Base-by-base conservation (phyloP, 2,888 invertebrate species). In the Agrilus biguttatus region DNA sequence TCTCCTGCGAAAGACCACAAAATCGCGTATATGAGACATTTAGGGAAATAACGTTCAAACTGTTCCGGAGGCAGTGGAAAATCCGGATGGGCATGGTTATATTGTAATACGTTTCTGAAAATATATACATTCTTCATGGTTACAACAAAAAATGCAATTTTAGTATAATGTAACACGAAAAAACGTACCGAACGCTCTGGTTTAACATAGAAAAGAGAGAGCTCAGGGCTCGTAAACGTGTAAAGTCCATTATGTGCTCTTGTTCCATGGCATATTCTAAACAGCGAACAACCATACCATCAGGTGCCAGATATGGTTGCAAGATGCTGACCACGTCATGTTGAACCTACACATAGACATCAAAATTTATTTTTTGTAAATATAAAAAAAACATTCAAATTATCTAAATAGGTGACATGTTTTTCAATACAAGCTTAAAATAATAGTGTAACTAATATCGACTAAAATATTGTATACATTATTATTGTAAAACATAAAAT, bases 221-320 rank as follows among this genome's bases (percentile, higher is more conserved):
- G 42, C 90, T 90, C 2, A 98, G 73, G 2, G 98, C 96, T 43
- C 98, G 73, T 50, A 97, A 75, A n/a, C 93, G 76, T 0, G 97
- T 98, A 63, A 97, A 97, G 70, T 97, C 97, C 98, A 98, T 98
- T 39, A 98, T 88, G 61, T 99, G 98, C 60, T 98, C 97, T 57
- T 91, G 86, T 23, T 79, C 78, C 63, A 82, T 81, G 1, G 95
- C 90, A 59, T 86, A 92, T 60, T 97, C 93, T 49, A 97, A 68
- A 56, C 91, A 88, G 53, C 87, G 81, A 35, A 90, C 87, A 5
- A 98, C 92, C 36, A 99, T 73, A 17, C 96, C 96, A 63, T 95
- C 95, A 2, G 89, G 83, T 13, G 84, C 79, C 65, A 98, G 88
- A 65, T 83, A 83, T 0, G 88, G 84, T 55, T 85, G 83, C 40